phyloP scores from a whole-genome alignment of 2,113 vertebrate species.

The Abramis brama region DNA sequence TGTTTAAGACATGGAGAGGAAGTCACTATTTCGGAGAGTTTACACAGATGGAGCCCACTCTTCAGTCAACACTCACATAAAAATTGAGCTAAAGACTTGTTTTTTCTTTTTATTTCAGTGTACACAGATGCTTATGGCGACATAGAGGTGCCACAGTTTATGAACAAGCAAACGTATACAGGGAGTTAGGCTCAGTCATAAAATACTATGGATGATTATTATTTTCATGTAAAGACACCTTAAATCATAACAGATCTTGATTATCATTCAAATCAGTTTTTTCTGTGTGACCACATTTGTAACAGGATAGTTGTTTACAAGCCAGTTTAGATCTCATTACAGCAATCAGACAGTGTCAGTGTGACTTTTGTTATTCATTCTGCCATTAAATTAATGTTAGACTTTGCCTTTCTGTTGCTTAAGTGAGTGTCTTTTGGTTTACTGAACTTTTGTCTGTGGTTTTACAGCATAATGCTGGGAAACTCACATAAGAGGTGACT shows the following conservation, averaged over 20 bases:
- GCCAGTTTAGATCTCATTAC: not conserved
- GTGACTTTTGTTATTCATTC: too few relatives aligned
- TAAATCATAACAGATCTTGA: not conserved
- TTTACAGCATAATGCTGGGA: slow-evolving; percentile 50
- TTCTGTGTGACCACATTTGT: not conserved
- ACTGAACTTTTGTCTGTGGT: slow-evolving; percentile 45
- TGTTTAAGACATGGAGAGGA: slow-evolving; percentile 71
- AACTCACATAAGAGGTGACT: slow-evolving; percentile 41
- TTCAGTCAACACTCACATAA: slow-evolving; percentile 71
- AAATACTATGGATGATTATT: not conserved
- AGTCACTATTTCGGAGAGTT: slow-evolving; percentile 69
- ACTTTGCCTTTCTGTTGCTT: slow-evolving; percentile 30
- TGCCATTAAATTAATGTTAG: slow-evolving; percentile 16
- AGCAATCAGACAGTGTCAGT: not conserved
- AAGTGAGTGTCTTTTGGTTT: slow-evolving; percentile 49
- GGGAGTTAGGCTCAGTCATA: not conserved
- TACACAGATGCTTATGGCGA: slow-evolving; percentile 47
- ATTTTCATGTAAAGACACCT: not conserved
- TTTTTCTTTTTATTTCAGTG: slow-evolving; percentile 53
- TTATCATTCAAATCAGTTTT: too few relatives aligned
- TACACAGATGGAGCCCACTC: slow-evolving; percentile 75
- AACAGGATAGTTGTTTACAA: not conserved
- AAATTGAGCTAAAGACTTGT: slow-evolving; percentile 61
- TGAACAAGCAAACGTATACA: not conserved
- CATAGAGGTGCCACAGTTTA: slow-evolving; percentile 2